Evolutionary conservation across 2,888 invertebrate genomes (phyloP), one percentile per base, ranked within the genome.

Genomic region (Drosophila lacicola): DNA sequence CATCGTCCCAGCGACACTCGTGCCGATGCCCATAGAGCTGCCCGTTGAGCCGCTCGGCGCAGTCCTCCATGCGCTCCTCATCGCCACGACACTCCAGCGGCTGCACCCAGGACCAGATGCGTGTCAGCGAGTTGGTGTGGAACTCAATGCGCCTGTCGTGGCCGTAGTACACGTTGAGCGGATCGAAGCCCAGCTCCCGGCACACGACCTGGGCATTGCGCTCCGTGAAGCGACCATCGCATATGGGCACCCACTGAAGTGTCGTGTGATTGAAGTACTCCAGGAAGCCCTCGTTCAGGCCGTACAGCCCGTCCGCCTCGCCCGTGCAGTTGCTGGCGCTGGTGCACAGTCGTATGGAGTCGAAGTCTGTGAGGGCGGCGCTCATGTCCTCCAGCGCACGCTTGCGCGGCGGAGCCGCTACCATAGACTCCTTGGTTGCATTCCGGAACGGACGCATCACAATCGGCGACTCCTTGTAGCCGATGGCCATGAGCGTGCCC

Each of bases 201-300:
- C 99, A 99, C 0, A 98, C 98, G 0, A 99, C 99, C 93, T 98
- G 96, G 4, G 98, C 99, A 91, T 99, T 99, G 84, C 98, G 94
- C 91, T 99, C 98, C 0, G 98, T 98, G 91, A 99, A 99, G 66
- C 98, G 94, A 46, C 95, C 95, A 92, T 99, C 99, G 92, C 99
- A 99, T 93, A 99, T 95, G 0, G 99, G 98, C 37, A 98, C 97
- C 98, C 98, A 99, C 90, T 99, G 98, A 17, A 97, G 93, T 0
- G 98, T 98, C 2, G 99, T 99, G 79, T 94, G 95, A 90, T 99
- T 99, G 91, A 97, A 99, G 90, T 98, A 96, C 93, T 99, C 98
- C 67, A 99, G 92, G 89, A 98, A 99, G 5, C 99, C 99, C 94
- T 96, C 95, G 82, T 95, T 94, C 1, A 93, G 85, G 45, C 93